Evolutionary conservation across 2,888 invertebrate species (phyloP).

Genomic region (Tenthredo amoena): DNA sequence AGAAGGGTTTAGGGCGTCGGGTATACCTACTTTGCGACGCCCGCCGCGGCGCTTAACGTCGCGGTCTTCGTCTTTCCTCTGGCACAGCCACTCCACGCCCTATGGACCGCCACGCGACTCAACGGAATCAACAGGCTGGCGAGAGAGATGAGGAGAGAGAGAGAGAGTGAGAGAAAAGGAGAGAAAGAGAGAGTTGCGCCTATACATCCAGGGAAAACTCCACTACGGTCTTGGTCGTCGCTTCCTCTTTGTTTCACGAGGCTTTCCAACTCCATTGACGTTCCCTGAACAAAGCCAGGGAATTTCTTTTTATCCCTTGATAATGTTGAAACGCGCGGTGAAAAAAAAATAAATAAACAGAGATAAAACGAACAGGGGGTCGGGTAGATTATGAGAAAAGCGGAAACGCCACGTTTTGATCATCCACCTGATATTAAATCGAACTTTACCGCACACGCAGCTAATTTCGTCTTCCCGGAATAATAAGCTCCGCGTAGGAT

Average conservation of each 20-base stretch:
- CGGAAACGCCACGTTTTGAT: not conserved
- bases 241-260: slow-evolving; percentile 33
- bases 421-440: not conserved
- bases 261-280: slow-evolving; percentile 43
- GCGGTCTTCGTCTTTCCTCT: slow-evolving; percentile 20
- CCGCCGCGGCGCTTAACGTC: not conserved
- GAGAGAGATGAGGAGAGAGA: slow-evolving; percentile 29
- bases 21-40: slow-evolving; percentile 30
- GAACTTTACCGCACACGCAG: not conserved
- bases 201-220: slow-evolving; percentile 47
- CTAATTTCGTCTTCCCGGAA: not conserved
- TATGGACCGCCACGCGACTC: slow-evolving; percentile 46
- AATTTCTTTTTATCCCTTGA: not conserved
- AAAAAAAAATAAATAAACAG: no score
- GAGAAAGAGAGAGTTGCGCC: slow-evolving; percentile 29
- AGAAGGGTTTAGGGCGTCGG: slow-evolving; percentile 22
- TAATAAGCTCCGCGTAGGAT: not conserved
- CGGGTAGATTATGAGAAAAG: not conserved
- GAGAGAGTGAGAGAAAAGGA: not conserved
- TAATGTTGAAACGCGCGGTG: not conserved
- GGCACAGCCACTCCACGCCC: not conserved
- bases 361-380: not conserved
- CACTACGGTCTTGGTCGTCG: not conserved
- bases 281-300: slow-evolving; percentile 6
- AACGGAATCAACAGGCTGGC: slow-evolving; percentile 52